Evolutionary conservation across 2,888 invertebrate species (phyloP), one percentile per base, ranked within the genome.

Genomic region (Phortica okadai): DNA sequence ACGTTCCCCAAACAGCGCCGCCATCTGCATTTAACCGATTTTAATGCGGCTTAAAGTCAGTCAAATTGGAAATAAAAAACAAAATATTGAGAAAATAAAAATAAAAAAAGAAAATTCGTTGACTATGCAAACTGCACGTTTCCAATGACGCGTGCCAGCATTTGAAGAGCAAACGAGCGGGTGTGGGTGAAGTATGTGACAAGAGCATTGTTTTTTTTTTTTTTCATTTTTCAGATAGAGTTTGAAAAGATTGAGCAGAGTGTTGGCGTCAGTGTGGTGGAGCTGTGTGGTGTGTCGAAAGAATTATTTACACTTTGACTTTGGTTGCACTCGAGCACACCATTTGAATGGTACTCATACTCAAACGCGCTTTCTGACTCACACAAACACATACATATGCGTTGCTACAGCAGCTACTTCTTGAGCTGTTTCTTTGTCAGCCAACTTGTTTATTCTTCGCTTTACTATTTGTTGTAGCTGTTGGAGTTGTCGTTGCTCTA

Each of bases 401-500:
- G 33, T 33, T 33, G 4, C 33, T 33, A 33, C 33, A 4, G 14
- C 14, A 50, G 8, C 10, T 50, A 6, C 50, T 8, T 50, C 50
- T 50, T 50, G 50, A 50, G 50, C 14, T 50, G 14, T 14, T 25
- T 62, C 25, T 62, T 62, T 5, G 62, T 25, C 21, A 21, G 21
- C 16, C 41, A 50, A 54, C 54, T 50, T 54, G 70, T 69, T 69
- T 70, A 70, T 25, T n/a, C 16, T 8, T n/a, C 50, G 54, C 54
- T 70, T 70, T 25, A 70, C 14, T 70, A 1, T 25, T 10, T 21
- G 45, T 11, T 50, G 6, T 50, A 21, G 44, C 4, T 67, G 44
- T n/a, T 67, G 59, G n/a, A 21, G 45, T 69, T 70, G 70, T 70
- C 33, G 33, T 14, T 54, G 70, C 70, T 50, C 70, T 70, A 70